phyloP scores from a whole-genome alignment of 2,888 invertebrate species.

The Sussaba pulchella region DNA sequence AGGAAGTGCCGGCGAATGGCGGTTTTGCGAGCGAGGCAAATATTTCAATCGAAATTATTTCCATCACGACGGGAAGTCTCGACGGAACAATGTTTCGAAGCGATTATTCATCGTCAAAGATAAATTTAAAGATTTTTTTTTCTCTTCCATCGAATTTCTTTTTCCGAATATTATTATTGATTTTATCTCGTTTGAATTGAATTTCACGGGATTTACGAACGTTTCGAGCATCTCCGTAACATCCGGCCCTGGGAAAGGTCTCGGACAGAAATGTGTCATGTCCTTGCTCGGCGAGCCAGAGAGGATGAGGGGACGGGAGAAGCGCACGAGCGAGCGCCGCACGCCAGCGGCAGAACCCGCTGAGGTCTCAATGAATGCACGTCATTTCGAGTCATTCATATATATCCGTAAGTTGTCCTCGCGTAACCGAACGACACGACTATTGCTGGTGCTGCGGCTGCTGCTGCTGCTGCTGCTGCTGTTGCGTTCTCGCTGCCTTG shows the following conservation, averaged over 20 bases:
- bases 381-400: constrained; percentile 82
- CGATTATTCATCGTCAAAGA: no score
- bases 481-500: constrained; percentile 32
- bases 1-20: constrained; percentile 15
- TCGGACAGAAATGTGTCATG: constrained; percentile 78
- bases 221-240: no score
- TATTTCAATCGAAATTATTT: no score
- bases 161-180: no score
- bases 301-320: constrained; percentile 31
- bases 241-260: constrained; percentile 53
- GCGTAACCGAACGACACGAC: constrained; percentile 67
- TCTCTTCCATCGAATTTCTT: no score
- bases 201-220: no score
- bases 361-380: constrained; percentile 81
- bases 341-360: constrained; percentile 65
- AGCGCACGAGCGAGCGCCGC: constrained; percentile 44
- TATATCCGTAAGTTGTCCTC: constrained; percentile 81
- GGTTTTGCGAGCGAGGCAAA: neutral
- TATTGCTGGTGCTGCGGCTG: no score
- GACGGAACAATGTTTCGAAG: no score
- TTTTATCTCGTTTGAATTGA: no score
- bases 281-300: constrained; percentile 79
- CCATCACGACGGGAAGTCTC: no score
- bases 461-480: constrained; percentile 55
- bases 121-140: no score